A percentile compares a stretch with the other conserved stretches of the same genome.
Evolutionary conservation across 92 coral and sea anemone genomes (phyloP).

Genomic region (Ricordea florida): DNA sequence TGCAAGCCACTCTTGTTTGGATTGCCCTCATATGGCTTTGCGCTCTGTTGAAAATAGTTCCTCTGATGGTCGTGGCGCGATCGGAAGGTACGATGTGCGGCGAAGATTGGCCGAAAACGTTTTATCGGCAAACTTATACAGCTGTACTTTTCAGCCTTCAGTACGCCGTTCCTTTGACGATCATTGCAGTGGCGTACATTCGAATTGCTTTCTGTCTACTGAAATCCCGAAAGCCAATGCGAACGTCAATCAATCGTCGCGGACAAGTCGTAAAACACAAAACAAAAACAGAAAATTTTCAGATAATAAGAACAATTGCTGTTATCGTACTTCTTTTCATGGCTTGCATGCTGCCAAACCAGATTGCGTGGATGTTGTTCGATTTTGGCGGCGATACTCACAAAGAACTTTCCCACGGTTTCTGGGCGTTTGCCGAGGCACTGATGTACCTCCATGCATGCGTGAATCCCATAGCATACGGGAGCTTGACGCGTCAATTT

Average conservation of each 20-base stretch:
- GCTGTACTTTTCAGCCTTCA: conserved; percentile 77
- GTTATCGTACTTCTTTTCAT: conserved; percentile 81
- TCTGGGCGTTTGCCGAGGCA: conserved; percentile 84
- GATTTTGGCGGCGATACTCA: conserved; percentile 83
- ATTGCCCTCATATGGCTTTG: conserved; percentile 53
- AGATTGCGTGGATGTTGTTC: conserved; percentile 89
- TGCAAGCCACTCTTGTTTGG: conserved; percentile 37
- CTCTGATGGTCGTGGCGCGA: conserved; percentile 64
- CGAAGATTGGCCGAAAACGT: conserved; percentile 73
- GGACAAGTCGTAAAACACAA: conserved; percentile 69
- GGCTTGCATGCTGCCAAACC: conserved; percentile 85
- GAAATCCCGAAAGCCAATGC: conserved; percentile 52
- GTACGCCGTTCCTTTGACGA: conserved; percentile 75
- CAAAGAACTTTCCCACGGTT: conserved; percentile 63
- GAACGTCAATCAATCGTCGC: conserved; percentile 64
- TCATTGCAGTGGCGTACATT: conserved; percentile 76
- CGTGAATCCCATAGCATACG: conserved; percentile 86
- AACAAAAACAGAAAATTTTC: conserved; percentile 66
- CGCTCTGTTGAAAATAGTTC: conserved; percentile 58
- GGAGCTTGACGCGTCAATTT: conserved; percentile 80
- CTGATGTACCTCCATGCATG: conserved; percentile 83
- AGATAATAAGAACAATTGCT: conserved; percentile 82
- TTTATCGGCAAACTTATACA: conserved; percentile 70
- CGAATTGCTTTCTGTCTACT: conserved; percentile 66
- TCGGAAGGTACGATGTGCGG: conserved; percentile 46